These are phyloP conservation scores for Anodontia alba DNA, from an alignment of 2,888 invertebrate species.

Conservation along the genomic window DNA sequence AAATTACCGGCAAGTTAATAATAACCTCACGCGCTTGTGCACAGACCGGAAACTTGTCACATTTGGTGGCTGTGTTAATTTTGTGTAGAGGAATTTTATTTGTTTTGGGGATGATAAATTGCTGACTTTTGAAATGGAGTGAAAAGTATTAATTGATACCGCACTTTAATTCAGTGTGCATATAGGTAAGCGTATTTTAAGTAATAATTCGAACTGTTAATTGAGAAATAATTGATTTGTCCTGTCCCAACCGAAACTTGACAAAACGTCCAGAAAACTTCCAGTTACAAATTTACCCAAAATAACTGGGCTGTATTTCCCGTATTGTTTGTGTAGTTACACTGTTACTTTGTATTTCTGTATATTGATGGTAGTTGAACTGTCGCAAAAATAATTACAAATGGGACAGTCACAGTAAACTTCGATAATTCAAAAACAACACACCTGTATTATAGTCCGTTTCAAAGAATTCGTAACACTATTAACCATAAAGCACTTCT, in stretches of 20 bases:
- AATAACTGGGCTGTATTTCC: no score
- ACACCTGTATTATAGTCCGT: neutral
- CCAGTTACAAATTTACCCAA: no score
- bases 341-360: no score
- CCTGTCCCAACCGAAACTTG: neutral
- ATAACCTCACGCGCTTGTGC: neutral
- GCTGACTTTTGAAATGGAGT: neutral
- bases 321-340: no score
- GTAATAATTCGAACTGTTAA: neutral
- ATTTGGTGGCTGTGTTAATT: neutral
- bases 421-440: neutral
- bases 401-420: neutral
- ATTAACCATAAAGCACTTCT: no score
- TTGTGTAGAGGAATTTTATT: neutral
- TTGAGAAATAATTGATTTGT: neutral
- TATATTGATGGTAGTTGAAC: no score
- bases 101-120: neutral
- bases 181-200: neutral
- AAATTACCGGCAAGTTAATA: neutral
- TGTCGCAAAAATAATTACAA: no score
- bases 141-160: neutral
- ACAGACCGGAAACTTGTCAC: neutral
- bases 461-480: neutral
- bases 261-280: neutral
- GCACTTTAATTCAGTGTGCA: neutral